Percentiles rank a stretch among this genome's conserved stretches.
Conservation (phyloP, 2,113 vertebrate genomes). For the Fulmarus glacialis region DNA sequence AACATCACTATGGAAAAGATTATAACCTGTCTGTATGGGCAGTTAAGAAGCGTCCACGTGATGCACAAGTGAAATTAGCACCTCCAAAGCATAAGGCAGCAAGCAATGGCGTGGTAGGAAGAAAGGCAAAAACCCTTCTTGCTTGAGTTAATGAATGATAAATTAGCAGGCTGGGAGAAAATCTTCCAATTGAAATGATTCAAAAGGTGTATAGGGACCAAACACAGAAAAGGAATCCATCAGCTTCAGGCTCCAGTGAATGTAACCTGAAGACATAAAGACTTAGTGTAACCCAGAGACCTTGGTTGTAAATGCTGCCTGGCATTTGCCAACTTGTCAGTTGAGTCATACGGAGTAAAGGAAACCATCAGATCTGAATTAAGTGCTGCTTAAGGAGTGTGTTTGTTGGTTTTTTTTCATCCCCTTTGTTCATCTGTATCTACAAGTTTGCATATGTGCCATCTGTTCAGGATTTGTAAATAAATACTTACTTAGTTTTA, state of each 20-base stretch:
- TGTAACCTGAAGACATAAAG: constrained; percentile 2
- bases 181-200: neutral
- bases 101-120: neutral
- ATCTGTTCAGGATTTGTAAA: constrained; percentile 33
- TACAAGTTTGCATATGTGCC: neutral
- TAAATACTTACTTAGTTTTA: neutral
- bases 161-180: neutral
- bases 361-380: constrained; percentile 3
- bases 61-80: neutral
- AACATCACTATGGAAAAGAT: neutral
- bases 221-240: neutral
- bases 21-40: neutral
- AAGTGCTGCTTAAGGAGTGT: neutral
- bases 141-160: neutral
- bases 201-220: neutral
- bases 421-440: neutral
- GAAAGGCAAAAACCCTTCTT: neutral
- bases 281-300: neutral
- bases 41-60: neutral
- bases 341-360: neutral
- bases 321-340: constrained; percentile 22
- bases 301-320: neutral
- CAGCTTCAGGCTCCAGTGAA: neutral
- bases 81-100: neutral
- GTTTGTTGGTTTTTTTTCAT: neutral